Conservation (phyloP, 2,888 invertebrate genomes). For the Melitaea athalia region DNA sequence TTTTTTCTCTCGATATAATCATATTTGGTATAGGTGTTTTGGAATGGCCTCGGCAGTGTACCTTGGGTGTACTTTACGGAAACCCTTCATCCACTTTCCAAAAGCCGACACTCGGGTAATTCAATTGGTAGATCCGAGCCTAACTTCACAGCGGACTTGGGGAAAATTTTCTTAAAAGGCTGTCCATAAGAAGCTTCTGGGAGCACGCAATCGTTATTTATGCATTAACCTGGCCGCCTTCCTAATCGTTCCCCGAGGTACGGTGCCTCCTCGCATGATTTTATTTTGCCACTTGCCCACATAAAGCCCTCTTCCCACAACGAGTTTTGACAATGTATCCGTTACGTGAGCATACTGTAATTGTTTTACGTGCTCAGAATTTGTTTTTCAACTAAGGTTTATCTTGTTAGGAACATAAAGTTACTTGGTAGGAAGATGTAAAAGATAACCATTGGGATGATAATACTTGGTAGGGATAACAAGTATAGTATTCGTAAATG, state of each 20-base stretch:
- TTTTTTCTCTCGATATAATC: neutral
- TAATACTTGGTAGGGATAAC: neutral
- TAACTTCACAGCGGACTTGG: constrained; percentile 40
- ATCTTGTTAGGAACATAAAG: constrained; percentile 12
- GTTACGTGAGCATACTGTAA: constrained; percentile 36
- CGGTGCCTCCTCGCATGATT: constrained; percentile 59
- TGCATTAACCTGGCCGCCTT: constrained; percentile 81
- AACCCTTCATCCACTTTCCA: constrained; percentile 31
- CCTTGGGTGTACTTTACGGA: constrained; percentile 11
- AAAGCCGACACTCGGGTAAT: constrained; percentile 38
- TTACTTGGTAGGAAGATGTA: constrained; percentile 10
- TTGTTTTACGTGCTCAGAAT: constrained; percentile 35
- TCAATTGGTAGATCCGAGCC: constrained; percentile 37
- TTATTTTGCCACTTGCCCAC: constrained; percentile 58
- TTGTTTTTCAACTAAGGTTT: constrained; percentile 6
- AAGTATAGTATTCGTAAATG: too few relatives aligned
- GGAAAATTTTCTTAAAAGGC: constrained; percentile 66
- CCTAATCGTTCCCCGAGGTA: constrained; percentile 77
- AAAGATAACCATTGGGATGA: neutral
- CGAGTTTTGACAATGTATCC: constrained; percentile 57
- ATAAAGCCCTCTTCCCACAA: constrained; percentile 45
- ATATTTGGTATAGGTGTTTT: neutral
- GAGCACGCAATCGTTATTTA: constrained; percentile 82
- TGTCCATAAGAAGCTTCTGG: constrained; percentile 53
- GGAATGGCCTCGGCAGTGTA: constrained; percentile 10